Evolutionary conservation across 2,888 invertebrate species (phyloP).

Genomic region (Hypolimnas misippus): DNA sequence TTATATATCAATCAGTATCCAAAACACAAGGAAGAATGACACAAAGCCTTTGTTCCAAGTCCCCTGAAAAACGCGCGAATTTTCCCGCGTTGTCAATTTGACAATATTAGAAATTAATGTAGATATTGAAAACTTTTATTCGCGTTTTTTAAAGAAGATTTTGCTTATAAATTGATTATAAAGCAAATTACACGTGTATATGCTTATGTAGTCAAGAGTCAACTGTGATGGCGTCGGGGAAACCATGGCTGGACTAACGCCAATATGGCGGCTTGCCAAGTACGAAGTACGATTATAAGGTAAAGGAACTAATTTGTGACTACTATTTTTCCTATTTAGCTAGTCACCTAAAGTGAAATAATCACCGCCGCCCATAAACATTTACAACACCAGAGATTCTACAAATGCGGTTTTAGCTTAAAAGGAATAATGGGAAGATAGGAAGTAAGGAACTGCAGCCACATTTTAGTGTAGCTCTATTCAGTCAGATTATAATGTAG

Average conservation of each 20-base stretch:
- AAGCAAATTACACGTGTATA: slow-evolving; percentile 51
- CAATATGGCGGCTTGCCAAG: slow-evolving; percentile 82
- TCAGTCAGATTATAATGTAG: no score
- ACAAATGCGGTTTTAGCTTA: no score
- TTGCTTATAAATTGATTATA: slow-evolving; percentile 5
- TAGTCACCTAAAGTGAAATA: background rate
- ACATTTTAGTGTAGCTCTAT: no score
- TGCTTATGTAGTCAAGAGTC: slow-evolving; percentile 57
- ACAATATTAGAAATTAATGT: slow-evolving; percentile 17
- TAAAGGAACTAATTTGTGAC: slow-evolving; percentile 41
- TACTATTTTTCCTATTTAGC: slow-evolving; percentile 22
- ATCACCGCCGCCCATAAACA: no score
- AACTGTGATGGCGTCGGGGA: slow-evolving; percentile 60
- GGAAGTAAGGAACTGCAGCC: no score
- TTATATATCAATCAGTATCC: slow-evolving; percentile 46
- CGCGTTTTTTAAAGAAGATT: slow-evolving; percentile 17
- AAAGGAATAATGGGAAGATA: background rate
- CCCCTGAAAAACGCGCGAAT: slow-evolving; percentile 41
- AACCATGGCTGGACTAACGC: slow-evolving; percentile 62
- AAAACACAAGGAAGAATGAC: slow-evolving; percentile 44
- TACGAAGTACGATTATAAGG: slow-evolving; percentile 74
- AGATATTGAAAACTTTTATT: background rate
- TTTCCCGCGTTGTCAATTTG: slow-evolving; percentile 52
- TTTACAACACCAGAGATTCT: no score
- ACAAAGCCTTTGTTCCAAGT: slow-evolving; percentile 52